Evolutionary conservation across 1,140 invertebrate genomes (phyloP), one percentile per base, ranked within the genome.

Genomic region (Saccostrea glomerata): DNA sequence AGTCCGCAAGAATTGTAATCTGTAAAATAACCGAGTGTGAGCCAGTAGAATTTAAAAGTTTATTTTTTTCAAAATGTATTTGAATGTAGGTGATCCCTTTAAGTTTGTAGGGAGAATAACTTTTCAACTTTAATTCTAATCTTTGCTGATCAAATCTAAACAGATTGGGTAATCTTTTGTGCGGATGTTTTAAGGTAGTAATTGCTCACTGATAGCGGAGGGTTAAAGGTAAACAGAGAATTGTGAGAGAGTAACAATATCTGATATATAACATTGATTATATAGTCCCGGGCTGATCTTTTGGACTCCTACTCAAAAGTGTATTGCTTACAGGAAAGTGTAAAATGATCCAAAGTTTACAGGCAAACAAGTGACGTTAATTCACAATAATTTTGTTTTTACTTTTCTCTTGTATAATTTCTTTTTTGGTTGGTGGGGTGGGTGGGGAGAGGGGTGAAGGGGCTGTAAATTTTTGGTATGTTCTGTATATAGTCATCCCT

Each of bases 111-210:
- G 70, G 30, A 77, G 7, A 77, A 77, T 77, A 40, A 77, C 70
- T 77, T 77, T 30, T 13, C 30, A 30, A 3, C 23, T 77, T 77
- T 36, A 13, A 77, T 25, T 77, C 9, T 77, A 36, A 77, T 77
- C 70, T 77, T 30, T 36, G 23, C 25, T 77, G 70, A 77, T 77
- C 70, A 77, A 77, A 77, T 30, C 11, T 77, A 77, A 77, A 77
- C 70, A 77, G 7, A 36, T 77, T 77, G 25, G 23, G 12, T 77
- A 77, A 36, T 36, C 70, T 77, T 77, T 77, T 36, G 30, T 77
- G 70, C 4, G 7, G 23, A 36, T 15, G 70, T 36, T 17, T 30
- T 77, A 17, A 36, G 25, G 30, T 13, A 77, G 70, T 77, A 15
- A 12, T 6, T 15, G 70, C 13, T 77, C 23, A 77, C 70, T 13